Conservation (phyloP, 2,113 vertebrate species). For the Bufo bufo region DNA sequence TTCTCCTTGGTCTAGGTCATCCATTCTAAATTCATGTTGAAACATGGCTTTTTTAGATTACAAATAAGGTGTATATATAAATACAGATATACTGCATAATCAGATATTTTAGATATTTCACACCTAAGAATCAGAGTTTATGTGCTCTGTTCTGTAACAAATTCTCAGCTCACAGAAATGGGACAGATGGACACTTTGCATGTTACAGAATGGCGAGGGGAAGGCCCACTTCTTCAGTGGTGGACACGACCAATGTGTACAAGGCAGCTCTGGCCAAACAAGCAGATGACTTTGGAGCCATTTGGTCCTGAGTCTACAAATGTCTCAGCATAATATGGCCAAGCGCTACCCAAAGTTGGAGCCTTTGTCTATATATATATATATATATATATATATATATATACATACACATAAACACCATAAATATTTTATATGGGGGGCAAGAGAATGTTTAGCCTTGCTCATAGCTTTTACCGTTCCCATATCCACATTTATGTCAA, state of each 20-base stretch:
- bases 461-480: conserved; percentile 27
- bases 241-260: conserved; percentile 20
- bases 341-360: conserved; percentile 17
- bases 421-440: conserved; percentile 42
- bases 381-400: conserved; percentile 35
- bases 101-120: conserved; percentile 9
- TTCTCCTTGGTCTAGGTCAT: no score
- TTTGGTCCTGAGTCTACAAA: conserved; percentile 38
- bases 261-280: conserved; percentile 42
- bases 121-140: neutral
- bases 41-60: neutral
- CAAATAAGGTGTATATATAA: neutral
- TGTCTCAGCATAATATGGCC: conserved; percentile 38
- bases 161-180: conserved; percentile 31
- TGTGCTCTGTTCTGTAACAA: conserved; percentile 43
- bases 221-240: neutral
- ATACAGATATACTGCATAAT: conserved; percentile 38
- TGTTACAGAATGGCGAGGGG: conserved; percentile 2
- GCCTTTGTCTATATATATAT: conserved; percentile 17
- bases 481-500: conserved; percentile 24
- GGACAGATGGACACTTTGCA: conserved; percentile 32
- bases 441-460: conserved; percentile 59
- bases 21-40: neutral
- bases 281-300: conserved; percentile 17
- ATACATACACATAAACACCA: conserved; percentile 47